phyloP scores from a whole-genome alignment of 1,140 invertebrate genomes.

The Diploscapter pachys region DNA sequence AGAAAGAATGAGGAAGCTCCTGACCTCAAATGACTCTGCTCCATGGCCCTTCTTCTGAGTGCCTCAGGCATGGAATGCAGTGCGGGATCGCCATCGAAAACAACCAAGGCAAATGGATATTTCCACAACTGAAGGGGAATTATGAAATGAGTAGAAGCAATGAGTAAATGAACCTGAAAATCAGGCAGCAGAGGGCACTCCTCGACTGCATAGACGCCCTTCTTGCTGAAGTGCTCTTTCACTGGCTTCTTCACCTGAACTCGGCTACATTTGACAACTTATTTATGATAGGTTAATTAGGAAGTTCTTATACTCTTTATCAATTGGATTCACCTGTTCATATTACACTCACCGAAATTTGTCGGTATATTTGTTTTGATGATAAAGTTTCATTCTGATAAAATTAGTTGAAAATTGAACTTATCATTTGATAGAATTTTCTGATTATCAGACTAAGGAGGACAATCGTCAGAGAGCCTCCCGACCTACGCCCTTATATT shows the following conservation, averaged over 20 bases:
- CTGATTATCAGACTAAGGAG: too few relatives aligned
- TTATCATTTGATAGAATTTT: too few relatives aligned
- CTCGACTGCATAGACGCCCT: conserved; percentile 85
- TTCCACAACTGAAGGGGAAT: conserved; percentile 71
- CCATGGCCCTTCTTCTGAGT: background rate
- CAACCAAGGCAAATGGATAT: conserved; percentile 93
- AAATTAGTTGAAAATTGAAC: too few relatives aligned
- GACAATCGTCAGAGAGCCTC: too few relatives aligned
- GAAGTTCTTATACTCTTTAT: too few relatives aligned
- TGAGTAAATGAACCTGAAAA: conserved; percentile 67
- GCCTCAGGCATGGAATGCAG: conserved; percentile 61
- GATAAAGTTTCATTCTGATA: too few relatives aligned
- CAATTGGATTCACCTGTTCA: too few relatives aligned
- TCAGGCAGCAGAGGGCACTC: conserved; percentile 85
- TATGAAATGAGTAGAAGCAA: conserved; percentile 2
- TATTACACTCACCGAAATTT: too few relatives aligned
- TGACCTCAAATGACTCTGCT: conserved; percentile 1
- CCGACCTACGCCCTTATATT: too few relatives aligned
- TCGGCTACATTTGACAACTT: background rate
- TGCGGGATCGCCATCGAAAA: conserved; percentile 93
- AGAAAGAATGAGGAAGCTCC: background rate
- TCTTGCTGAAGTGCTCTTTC: conserved; percentile 89
- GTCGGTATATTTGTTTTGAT: too few relatives aligned
- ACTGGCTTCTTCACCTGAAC: conserved; percentile 61
- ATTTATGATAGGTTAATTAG: too few relatives aligned